A percentile compares a stretch with the other conserved stretches of the same genome.
Evolutionary conservation across 2,797 vertebrate genomes (phyloP).

Genomic region (Cirrhinus mrigala): DNA sequence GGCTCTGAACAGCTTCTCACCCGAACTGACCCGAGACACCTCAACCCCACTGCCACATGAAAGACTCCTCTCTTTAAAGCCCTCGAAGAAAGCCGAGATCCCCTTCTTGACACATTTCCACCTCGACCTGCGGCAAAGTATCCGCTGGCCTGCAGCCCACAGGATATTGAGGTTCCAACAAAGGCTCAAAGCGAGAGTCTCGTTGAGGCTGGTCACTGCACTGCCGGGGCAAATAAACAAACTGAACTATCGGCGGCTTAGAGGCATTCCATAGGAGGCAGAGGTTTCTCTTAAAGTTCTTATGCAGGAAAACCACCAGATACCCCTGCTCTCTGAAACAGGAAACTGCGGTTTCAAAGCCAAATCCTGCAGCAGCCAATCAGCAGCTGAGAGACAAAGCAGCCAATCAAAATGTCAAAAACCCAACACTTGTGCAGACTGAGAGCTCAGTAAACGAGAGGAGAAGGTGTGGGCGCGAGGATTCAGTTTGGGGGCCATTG

Average conservation of each 20-base stretch:
- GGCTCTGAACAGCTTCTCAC: conserved; percentile 30
- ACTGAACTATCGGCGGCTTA: conserved; percentile 9
- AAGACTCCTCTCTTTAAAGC: background rate
- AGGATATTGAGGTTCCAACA: conserved; percentile 46
- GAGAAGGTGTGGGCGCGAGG: conserved; percentile 22
- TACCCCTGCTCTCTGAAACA: conserved; percentile 56
- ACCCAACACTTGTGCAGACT: background rate
- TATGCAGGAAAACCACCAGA: conserved; percentile 59
- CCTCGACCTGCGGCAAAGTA: conserved; percentile 37
- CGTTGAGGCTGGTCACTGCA: conserved; percentile 15
- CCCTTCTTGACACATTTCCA: conserved; percentile 29
- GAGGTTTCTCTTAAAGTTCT: conserved; percentile 62
- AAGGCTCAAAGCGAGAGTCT: conserved; percentile 32
- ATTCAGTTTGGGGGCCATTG: conserved; percentile 6
- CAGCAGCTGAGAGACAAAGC: conserved; percentile 15
- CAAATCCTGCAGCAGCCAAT: conserved; percentile 53
- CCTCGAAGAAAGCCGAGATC: conserved; percentile 9
- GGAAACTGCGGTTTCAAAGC: conserved; percentile 62
- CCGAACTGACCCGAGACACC: conserved; percentile 25
- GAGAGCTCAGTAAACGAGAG: conserved; percentile 36
- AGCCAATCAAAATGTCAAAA: conserved; percentile 39
- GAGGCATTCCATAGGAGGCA: conserved; percentile 50
- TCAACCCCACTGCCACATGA: conserved; percentile 29
- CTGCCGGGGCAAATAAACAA: conserved; percentile 16
- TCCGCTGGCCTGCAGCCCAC: conserved; percentile 39